Conservation (phyloP, 2,888 invertebrate species). For the Troilus luridus region DNA sequence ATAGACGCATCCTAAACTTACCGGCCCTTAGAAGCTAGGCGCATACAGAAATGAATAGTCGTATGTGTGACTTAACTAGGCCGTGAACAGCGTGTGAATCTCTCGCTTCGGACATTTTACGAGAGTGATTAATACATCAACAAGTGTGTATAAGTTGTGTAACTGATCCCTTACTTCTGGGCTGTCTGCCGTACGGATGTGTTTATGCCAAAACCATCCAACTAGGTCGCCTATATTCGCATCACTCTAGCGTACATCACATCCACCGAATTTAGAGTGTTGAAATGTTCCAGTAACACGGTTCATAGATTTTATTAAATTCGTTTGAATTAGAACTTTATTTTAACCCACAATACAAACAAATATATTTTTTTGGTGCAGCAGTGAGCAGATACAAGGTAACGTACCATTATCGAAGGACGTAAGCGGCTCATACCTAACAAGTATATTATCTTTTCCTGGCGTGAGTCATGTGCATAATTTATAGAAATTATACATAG, state of each 20-base stretch:
- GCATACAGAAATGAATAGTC: not conserved
- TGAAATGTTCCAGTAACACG: not conserved
- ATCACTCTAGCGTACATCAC: conserved; percentile 13
- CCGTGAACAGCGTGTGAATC: not conserved
- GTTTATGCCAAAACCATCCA: conserved; percentile 28
- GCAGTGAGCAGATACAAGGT: not conserved
- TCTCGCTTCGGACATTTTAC: not conserved
- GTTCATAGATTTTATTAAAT: not conserved
- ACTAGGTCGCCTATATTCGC: conserved; percentile 42
- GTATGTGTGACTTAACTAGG: not conserved
- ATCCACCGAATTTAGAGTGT: not conserved
- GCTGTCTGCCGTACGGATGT: not conserved
- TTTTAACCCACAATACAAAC: not conserved
- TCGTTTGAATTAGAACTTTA: not conserved
- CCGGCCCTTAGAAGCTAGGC: not conserved
- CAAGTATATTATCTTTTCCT: not conserved
- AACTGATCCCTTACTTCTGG: conserved; percentile 1
- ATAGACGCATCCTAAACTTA: not conserved
- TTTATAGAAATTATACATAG: not conserved
- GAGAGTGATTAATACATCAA: not conserved
- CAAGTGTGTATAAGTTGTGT: not conserved
- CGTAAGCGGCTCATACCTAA: not conserved
- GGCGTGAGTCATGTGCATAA: not conserved
- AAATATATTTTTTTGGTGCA: not conserved
- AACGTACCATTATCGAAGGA: not conserved